Evolutionary conservation across 2,113 vertebrate genomes (phyloP), one percentile per base, ranked within the genome.

Genomic region (Etheostoma cragini): DNA sequence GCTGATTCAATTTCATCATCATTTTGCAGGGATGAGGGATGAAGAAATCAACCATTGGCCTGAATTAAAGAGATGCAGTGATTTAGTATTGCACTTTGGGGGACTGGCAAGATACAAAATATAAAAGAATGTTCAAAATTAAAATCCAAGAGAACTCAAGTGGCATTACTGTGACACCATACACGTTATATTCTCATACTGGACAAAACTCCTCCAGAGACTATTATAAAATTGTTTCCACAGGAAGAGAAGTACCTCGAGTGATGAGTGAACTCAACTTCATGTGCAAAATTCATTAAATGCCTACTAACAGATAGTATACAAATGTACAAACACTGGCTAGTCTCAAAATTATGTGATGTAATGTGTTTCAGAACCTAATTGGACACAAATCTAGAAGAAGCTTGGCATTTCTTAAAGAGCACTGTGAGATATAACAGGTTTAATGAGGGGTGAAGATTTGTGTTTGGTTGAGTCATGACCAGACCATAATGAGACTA

Each of bases 321-420:
- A 57, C 8, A 38, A 38, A 38, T 45, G 33, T 46, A 21, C 10
- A 21, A 19, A 46, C 52, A 56, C n/a, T 45, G 16, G 26, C 22
- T 19, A 15, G 22, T 19, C 53, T 57, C 15, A 12, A n/a, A 30
- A 21, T 46, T 0, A 45, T 56, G 54, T 30, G 16, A 47, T 38
- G 38, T 38, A 8, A 10, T 42, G 38, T 42, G 10, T 49, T 35
- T 35, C 19, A 72, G 30, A 61, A 16, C 5, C 38, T 8, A 52
- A 2, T 62, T 26, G 11, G 65, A 45, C n/a, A 69, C 30, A 38
- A 77, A 49, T 58, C 30, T 30, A 30, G 4, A 30, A 30, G 30
- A 30, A 75, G 54, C 30, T 38, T 57, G 38, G 50, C 67, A 24
- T 50, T 42, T 54, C 21, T 47, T 47, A 57, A 66, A 69, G 11